Base-by-base conservation (phyloP, 2,888 invertebrate species). In the Sminthurinus aureus region DNA sequence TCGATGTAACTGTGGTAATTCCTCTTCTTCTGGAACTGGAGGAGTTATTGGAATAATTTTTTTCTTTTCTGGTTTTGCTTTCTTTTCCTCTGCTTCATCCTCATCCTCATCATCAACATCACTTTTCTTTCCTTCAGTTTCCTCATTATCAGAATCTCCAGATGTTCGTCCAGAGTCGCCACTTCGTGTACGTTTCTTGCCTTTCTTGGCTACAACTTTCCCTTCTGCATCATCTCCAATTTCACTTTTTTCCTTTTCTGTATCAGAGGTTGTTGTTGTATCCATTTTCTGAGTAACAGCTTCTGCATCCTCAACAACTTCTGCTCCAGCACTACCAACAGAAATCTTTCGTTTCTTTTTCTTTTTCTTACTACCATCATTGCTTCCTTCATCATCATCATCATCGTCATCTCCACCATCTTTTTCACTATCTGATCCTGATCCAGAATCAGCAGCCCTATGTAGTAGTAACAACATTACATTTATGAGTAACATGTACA, bases 1-100 rank as follows among this genome's bases (percentile, higher is more conserved):
- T 90, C 97, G 96, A 90, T 99, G 99, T 71, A 98, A 92, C 2
- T 96, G 88, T 12, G 87, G 87, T 11, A 88, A 75, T 67, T 87
- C 87, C 26, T 87, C 87, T 51, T 87, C 87, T 71, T 86, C 87
- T 50, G 50, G 18, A 83, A 58, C 77, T 8, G 82, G 69, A 52
- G 76, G 26, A 26, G 81, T 77, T 24, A 77, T 71, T 11, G 79
- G 74, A 51, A 73, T 64, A 20, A 84, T 84, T 75, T 82, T 84
- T 64, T 81, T 79, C 81, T 78, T 84, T 38, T 76, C 71, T 69
- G 75, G 58, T 50, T 83, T 79, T 76, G 38, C 20, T n/a, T 74
- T 38, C 20, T 52, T 26, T 71, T 83, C 76, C n/a, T 81, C 76
- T 58, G 12, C 38, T 22, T 82, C 78, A 8, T 84, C 84, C 12